Base-by-base conservation (phyloP, 2,888 invertebrate genomes). In the Hyalella azteca region DNA sequence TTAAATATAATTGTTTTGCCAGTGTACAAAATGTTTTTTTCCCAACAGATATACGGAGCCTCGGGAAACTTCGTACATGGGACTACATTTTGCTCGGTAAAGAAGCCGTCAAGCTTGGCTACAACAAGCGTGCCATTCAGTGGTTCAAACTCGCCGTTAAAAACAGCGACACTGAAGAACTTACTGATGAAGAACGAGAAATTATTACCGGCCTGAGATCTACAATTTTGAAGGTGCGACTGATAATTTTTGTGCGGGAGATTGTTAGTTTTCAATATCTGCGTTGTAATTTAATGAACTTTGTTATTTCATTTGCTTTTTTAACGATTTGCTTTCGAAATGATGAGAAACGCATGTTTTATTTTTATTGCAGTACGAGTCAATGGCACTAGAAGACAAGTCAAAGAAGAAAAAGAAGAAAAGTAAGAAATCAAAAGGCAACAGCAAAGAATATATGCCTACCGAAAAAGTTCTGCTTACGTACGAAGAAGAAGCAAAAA, bases 1-100 rank as follows among this genome's bases (percentile, higher is more conserved):
- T 48, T 19, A 11, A 15, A 48, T 26, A n/a, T 22, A 22, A 19
- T 9, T 22, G 59, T 59, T 9, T 59, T 7, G 7, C n/a, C 59
- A 59, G 29, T 59, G 29, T 59, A 11, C 1, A 26, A 22, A 59
- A 22, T 73, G 73, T 15, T 11, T 36, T 32, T 15, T n/a, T n/a
- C 4, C 5, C 19, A 7, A 22, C 36, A 81, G 82, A 80, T 41
- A 49, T 80, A 41, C 73, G 79, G 39, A 81, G 81, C 41, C 40
- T 59, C 32, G 73, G 85, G 77, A 82, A 85, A 29, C 81, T 87
- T 29, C 82, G 85, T 66, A 87, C 87, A 7, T 86, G 87, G 3
- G 88, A 88, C 81, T 86, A 87, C 83, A 82, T 87, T n/a, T 87
- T 87, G 82, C 85, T 88, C 73, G 88, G 87, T 4, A 87, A 87